A percentile compares a stretch with the other conserved stretches of the same genome.
phyloP scores from a whole-genome alignment of 2,888 invertebrate species.

The Cantharis flavilabris region DNA sequence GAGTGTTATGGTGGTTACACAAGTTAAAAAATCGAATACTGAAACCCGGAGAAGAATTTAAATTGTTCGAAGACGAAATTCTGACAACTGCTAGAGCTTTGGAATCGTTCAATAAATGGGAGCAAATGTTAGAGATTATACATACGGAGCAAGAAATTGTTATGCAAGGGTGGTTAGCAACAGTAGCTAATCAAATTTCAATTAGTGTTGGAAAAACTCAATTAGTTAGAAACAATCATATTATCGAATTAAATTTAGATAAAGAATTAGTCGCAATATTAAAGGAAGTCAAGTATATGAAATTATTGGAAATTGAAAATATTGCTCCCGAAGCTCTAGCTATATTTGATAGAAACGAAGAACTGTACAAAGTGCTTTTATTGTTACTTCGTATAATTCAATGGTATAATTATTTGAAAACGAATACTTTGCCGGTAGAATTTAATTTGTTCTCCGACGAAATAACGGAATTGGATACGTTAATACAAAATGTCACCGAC shows the following conservation, averaged over 20 bases:
- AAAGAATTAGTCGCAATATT: constrained; percentile 71
- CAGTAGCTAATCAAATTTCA: constrained; percentile 68
- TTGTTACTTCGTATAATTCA: constrained; percentile 64
- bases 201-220: constrained; percentile 65
- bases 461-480: constrained; percentile 72
- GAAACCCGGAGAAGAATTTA: constrained; percentile 65
- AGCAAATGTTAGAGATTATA: constrained; percentile 70
- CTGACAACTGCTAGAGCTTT: constrained; percentile 59
- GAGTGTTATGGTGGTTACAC: constrained; percentile 69
- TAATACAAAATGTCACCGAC: constrained; percentile 70
- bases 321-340: constrained; percentile 66
- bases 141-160: constrained; percentile 64
- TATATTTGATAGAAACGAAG: constrained; percentile 71
- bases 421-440: constrained; percentile 76
- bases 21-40: constrained; percentile 67
- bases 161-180: constrained; percentile 71
- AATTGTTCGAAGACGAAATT: constrained; percentile 68
- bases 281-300: constrained; percentile 82
- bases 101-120: constrained; percentile 63
- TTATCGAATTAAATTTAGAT: constrained; percentile 70
- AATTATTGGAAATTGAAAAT: constrained; percentile 54
- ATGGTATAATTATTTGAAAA: constrained; percentile 83
- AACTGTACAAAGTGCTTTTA: constrained; percentile 59
- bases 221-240: constrained; percentile 59
- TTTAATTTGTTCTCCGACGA: constrained; percentile 76